A percentile compares a stretch with the other conserved stretches of the same genome.
phyloP scores from a whole-genome alignment of 1,140 invertebrate species.

The Homalodisca vitripennis region DNA sequence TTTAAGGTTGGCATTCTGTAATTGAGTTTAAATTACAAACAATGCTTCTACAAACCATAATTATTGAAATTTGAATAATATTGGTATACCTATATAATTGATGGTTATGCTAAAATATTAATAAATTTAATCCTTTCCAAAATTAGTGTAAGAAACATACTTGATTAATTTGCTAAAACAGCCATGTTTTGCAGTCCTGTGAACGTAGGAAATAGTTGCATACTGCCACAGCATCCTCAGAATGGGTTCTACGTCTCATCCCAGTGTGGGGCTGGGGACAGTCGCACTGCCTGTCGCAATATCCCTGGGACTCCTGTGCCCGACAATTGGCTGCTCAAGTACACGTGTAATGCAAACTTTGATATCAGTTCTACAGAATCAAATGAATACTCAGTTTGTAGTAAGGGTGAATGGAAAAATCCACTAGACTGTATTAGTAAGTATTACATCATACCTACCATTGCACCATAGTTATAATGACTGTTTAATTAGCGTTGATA shows the following conservation, averaged over 20 bases:
- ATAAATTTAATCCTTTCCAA: background rate
- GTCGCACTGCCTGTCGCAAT: background rate
- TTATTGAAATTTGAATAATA: background rate
- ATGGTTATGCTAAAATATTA: background rate
- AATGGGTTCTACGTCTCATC: background rate
- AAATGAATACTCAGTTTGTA: background rate
- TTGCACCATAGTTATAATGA: too few relatives aligned
- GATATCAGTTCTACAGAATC: background rate
- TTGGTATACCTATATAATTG: background rate
- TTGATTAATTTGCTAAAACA: background rate
- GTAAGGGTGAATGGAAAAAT: background rate
- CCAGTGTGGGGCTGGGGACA: background rate
- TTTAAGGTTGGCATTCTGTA: too few relatives aligned
- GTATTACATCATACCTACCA: too few relatives aligned
- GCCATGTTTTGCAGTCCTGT: background rate
- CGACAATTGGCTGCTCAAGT: background rate
- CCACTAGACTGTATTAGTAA: slow-evolving; percentile 8
- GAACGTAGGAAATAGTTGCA: background rate
- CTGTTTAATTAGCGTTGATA: too few relatives aligned
- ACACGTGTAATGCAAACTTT: background rate
- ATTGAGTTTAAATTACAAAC: background rate
- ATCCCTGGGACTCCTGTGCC: background rate
- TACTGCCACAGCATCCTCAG: background rate
- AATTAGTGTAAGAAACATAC: background rate
- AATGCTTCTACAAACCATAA: background rate